A percentile compares a stretch with the other conserved stretches of the same genome.
Evolutionary conservation across 1,140 invertebrate genomes (phyloP).

Genomic region (Calliopsis andreniformis): DNA sequence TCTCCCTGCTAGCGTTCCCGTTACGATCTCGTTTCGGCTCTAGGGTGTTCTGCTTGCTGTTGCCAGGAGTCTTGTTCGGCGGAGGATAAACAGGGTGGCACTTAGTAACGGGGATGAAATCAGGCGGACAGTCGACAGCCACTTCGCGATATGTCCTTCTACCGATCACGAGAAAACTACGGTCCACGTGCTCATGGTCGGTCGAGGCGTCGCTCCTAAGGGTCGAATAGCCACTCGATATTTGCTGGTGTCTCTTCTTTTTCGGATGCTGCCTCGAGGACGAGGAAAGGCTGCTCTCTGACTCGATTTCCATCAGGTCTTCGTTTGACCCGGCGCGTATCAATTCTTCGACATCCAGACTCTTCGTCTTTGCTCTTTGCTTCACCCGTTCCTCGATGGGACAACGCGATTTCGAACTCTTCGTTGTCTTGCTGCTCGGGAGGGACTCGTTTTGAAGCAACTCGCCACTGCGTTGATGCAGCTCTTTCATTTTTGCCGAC

Average conservation of each 20-base stretch:
- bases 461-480: neutral
- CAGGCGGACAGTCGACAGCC: slow-evolving; percentile 89
- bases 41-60: slow-evolving; percentile 68
- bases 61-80: slow-evolving; percentile 73
- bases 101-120: slow-evolving; percentile 88
- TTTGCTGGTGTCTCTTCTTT: slow-evolving; percentile 74
- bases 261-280: slow-evolving; percentile 64
- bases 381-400: slow-evolving; percentile 51
- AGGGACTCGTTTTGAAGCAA: neutral
- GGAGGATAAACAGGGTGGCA: slow-evolving; percentile 89
- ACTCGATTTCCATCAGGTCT: slow-evolving; percentile 76
- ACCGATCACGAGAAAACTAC: slow-evolving; percentile 64
- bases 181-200: slow-evolving; percentile 50
- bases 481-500: slow-evolving; percentile 53
- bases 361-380: slow-evolving; percentile 47
- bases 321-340: slow-evolving; percentile 80
- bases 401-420: slow-evolving; percentile 30
- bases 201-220: slow-evolving; percentile 80
- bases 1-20: slow-evolving; percentile 41
- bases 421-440: slow-evolving; percentile 28
- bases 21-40: slow-evolving; percentile 60
- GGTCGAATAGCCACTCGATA: slow-evolving; percentile 78
- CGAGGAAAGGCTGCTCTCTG: slow-evolving; percentile 57
- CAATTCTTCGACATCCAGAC: slow-evolving; percentile 69
- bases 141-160: slow-evolving; percentile 84